phyloP scores from a whole-genome alignment of 2,113 vertebrate genomes.

The Oophaga pumilio region DNA sequence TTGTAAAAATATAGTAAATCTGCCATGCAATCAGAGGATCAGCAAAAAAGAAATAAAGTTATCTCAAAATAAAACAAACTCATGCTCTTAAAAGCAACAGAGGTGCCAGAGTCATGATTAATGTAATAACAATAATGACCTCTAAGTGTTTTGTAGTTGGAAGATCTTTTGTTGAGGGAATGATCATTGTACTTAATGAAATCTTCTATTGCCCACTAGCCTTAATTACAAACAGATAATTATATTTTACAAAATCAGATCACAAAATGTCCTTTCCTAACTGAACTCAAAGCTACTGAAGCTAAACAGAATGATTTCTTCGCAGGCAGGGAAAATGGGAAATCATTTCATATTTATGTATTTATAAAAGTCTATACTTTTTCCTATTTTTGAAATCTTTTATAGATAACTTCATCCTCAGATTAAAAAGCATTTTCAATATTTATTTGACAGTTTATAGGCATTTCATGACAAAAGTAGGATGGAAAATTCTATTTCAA shows the following conservation, averaged over 20 bases:
- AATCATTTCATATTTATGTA: conserved; percentile 57
- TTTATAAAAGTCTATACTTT: conserved; percentile 54
- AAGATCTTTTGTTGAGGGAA: conserved; percentile 24
- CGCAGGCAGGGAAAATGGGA: neutral
- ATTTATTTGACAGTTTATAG: conserved; percentile 58
- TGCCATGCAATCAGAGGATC: neutral
- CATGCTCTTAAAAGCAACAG: neutral
- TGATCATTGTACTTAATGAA: conserved; percentile 31
- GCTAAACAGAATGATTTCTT: conserved; percentile 32
- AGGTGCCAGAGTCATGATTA: conserved; percentile 16
- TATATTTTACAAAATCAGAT: conserved; percentile 45
- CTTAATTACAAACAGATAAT: conserved; percentile 46
- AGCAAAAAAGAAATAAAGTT: neutral
- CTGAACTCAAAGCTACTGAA: conserved; percentile 21
- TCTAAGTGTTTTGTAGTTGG: conserved; percentile 21
- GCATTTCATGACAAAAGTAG: conserved; percentile 52
- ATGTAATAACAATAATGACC: conserved; percentile 39
- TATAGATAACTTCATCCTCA: conserved; percentile 54
- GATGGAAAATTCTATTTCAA: conserved; percentile 54
- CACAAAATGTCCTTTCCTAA: conserved; percentile 36
- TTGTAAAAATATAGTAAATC: neutral
- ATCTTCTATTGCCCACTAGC: conserved; percentile 38
- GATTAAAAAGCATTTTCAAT: conserved; percentile 59
- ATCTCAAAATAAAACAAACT: conserved; percentile 27
- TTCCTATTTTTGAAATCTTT: conserved; percentile 43